phyloP scores from a whole-genome alignment of 2,113 vertebrate genomes.

The Pogonocichla stellata region DNA sequence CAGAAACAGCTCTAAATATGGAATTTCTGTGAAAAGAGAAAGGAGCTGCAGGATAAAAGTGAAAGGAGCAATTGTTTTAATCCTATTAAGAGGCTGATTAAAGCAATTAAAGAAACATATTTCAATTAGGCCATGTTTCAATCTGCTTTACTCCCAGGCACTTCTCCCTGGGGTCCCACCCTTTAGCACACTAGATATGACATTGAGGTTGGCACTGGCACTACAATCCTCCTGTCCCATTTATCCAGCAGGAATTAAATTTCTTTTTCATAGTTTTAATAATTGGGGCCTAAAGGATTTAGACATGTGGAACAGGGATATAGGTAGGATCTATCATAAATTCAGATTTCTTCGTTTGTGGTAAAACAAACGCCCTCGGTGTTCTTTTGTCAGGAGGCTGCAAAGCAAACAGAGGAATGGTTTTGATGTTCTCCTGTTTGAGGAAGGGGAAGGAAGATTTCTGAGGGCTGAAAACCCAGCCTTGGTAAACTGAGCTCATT shows the following conservation, averaged over 20 bases:
- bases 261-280: not conserved
- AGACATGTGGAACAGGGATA: not conserved
- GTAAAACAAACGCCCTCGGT: fast-evolving
- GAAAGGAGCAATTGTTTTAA: slow-evolving; percentile 18
- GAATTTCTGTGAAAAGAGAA: not conserved
- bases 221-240: not conserved
- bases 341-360: not conserved
- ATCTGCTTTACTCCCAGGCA: not conserved
- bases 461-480: not conserved
- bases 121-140: slow-evolving; percentile 28
- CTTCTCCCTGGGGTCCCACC: not conserved
- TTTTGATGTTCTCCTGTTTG: not conserved
- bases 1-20: not conserved
- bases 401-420: not conserved
- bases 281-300: not conserved
- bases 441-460: not conserved
- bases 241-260: not conserved
- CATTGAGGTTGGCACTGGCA: not conserved
- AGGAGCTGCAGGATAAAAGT: not conserved
- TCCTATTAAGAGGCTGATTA: slow-evolving; percentile 40
- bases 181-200: not conserved
- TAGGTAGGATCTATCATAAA: not conserved
- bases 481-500: not conserved
- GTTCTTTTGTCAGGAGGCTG: not conserved
- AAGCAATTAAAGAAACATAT: slow-evolving; percentile 7